A percentile compares a stretch with the other conserved stretches of the same genome.
These are phyloP conservation scores for Paramormyrops kingsleyae DNA, from an alignment of 2,113 vertebrate genomes.

Conservation along the genomic window DNA sequence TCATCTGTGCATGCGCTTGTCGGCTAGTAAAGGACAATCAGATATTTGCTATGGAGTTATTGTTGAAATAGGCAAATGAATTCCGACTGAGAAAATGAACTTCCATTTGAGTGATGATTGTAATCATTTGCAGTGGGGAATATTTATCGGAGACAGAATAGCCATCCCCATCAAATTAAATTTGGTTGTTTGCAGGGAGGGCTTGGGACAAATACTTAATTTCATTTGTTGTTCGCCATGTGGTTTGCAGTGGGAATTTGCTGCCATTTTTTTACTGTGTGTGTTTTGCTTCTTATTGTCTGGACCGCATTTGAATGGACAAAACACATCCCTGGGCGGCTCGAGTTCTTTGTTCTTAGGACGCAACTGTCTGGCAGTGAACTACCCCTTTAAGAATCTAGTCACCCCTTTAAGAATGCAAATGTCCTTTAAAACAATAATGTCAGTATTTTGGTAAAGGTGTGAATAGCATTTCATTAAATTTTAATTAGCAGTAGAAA, in stretches of 20 bases:
- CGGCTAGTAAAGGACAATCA: not conserved
- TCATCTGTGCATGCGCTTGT: not conserved
- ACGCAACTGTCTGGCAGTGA: not conserved
- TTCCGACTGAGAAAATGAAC: not conserved
- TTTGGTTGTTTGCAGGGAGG: not conserved
- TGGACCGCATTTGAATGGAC: not conserved
- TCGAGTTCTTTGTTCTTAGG: not conserved
- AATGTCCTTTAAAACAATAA: not conserved
- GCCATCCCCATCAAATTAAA: not conserved
- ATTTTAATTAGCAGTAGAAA: not conserved
- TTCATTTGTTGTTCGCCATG: not conserved
- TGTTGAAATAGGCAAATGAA: not conserved
- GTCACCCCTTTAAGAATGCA: not conserved
- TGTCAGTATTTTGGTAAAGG: not conserved
- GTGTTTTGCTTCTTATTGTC: not conserved
- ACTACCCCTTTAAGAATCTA: not conserved
- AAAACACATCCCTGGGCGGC: not conserved
- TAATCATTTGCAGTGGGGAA: not conserved
- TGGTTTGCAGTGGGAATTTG: not conserved
- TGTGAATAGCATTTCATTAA: not conserved
- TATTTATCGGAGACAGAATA: not conserved
- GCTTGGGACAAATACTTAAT: not conserved
- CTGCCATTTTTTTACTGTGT: not conserved
- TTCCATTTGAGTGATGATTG: constrained; percentile 1
- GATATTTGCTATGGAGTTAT: not conserved